A percentile compares a stretch with the other conserved stretches of the same genome.
Evolutionary conservation across 2,888 invertebrate genomes (phyloP).

Genomic region (Drosophila antonietae): DNA sequence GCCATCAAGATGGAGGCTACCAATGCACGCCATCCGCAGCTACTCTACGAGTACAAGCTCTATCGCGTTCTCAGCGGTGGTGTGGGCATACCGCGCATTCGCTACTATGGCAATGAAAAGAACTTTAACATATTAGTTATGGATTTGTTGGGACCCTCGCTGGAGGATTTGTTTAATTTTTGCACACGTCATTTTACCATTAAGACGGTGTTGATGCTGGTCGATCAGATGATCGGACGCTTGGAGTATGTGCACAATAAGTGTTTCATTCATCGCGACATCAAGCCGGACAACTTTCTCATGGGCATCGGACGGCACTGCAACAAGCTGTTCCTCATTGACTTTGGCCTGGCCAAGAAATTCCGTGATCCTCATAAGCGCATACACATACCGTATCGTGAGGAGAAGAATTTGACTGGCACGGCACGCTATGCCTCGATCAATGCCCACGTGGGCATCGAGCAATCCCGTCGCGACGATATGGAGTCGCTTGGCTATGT

Average conservation of each 20-base stretch:
- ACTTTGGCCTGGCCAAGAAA: slow-evolving; percentile 99
- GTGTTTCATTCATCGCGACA: slow-evolving; percentile 99
- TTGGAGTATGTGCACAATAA: slow-evolving; percentile 99
- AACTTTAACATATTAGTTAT: slow-evolving; percentile 99
- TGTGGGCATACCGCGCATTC: slow-evolving; percentile 97
- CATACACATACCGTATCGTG: slow-evolving; percentile 97
- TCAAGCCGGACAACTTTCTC: slow-evolving; percentile 98
- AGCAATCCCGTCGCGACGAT: slow-evolving; percentile 99
- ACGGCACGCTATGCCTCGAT: slow-evolving; percentile 99
- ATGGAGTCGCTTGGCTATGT: slow-evolving; percentile 99
- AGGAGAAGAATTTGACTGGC: slow-evolving; percentile 98
- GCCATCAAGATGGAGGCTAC: slow-evolving; percentile 99
- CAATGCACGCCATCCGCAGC: slow-evolving; percentile 98
- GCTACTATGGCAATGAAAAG: slow-evolving; percentile 97
- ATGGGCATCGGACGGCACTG: slow-evolving; percentile 99
- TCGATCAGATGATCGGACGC: slow-evolving; percentile 96
- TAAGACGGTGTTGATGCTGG: slow-evolving; percentile 99
- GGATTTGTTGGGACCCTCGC: slow-evolving; percentile 98
- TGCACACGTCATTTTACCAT: slow-evolving; percentile 99
- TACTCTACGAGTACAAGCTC: slow-evolving; percentile 99
- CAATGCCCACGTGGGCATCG: slow-evolving; percentile 99
- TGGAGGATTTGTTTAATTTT: slow-evolving; percentile 99
- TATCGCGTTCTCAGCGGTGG: slow-evolving; percentile 99
- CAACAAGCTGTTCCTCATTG: slow-evolving; percentile 99
- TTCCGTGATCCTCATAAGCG: slow-evolving; percentile 97